phyloP scores from a whole-genome alignment of 2,113 vertebrate genomes.

The Callopanchax toddi region DNA sequence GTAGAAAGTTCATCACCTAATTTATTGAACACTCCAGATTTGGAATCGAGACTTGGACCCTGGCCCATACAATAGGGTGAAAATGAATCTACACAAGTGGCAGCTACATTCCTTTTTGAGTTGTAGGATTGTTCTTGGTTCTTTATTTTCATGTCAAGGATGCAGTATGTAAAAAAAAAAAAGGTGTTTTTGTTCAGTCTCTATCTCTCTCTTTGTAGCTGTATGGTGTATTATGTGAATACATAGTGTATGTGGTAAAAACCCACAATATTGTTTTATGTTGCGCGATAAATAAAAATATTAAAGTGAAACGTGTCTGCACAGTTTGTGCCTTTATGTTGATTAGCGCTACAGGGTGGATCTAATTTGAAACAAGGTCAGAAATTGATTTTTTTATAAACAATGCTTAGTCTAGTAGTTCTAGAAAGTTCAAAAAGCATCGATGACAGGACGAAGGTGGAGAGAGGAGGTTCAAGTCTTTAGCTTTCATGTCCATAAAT shows the following conservation, averaged over 20 bases:
- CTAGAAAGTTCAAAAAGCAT: neutral
- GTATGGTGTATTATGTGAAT: slow-evolving; percentile 88
- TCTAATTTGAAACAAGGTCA: neutral
- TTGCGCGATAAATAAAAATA: slow-evolving; percentile 83
- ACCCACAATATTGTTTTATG: slow-evolving; percentile 87
- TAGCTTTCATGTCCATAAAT: neutral
- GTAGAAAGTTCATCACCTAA: slow-evolving; percentile 42
- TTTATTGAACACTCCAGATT: slow-evolving; percentile 48
- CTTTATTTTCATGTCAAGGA: slow-evolving; percentile 83
- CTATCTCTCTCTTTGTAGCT: slow-evolving; percentile 86
- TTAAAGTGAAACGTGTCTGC: slow-evolving; percentile 74
- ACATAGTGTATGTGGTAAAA: slow-evolving; percentile 85
- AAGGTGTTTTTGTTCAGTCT: slow-evolving; percentile 83
- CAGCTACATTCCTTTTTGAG: slow-evolving; percentile 85
- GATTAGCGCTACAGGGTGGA: neutral
- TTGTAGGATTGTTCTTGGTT: slow-evolving; percentile 81
- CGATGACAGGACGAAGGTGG: neutral
- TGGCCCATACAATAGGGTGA: slow-evolving; percentile 39
- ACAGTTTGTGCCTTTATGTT: neutral
- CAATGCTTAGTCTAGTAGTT: neutral
- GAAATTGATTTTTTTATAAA: neutral
- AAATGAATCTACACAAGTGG: slow-evolving; percentile 76
- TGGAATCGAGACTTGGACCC: slow-evolving; percentile 48
- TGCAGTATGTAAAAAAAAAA: slow-evolving; percentile 86
- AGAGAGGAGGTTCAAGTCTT: neutral